A percentile compares a stretch with the other conserved stretches of the same genome.
Conservation (phyloP, 2,113 vertebrate genomes). For the Cathartes aura region DNA sequence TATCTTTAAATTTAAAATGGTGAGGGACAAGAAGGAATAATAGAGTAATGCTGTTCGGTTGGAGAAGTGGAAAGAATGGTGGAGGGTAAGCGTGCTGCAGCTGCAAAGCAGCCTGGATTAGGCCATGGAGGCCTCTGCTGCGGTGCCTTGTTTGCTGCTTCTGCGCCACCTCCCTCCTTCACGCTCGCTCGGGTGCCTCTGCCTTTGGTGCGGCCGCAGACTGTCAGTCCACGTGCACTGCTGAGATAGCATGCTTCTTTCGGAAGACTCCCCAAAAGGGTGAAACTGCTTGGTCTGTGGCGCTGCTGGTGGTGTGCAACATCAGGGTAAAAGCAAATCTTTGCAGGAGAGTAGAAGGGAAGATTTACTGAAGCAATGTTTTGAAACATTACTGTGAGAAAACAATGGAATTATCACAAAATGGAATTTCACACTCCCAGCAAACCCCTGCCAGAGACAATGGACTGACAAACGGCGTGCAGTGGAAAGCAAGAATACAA, state of each 20-base stretch:
- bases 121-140: not conserved
- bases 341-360: not conserved
- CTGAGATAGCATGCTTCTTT: not conserved
- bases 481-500: not conserved
- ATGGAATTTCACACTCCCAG: constrained; percentile 44
- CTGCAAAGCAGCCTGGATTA: not conserved
- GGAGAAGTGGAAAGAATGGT: not conserved
- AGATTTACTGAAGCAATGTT: constrained; percentile 38
- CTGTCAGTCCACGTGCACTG: accelerated
- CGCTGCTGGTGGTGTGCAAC: not conserved
- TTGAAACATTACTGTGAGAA: not conserved
- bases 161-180: not conserved
- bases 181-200: accelerated
- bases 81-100: not conserved
- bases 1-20: not conserved
- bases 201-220: accelerated
- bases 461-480: not conserved
- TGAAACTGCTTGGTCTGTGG: not conserved
- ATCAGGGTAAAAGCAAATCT: not conserved
- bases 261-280: not conserved
- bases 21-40: not conserved
- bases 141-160: not conserved
- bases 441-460: not conserved
- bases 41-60: not conserved
- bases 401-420: constrained; percentile 59